Base-by-base conservation (phyloP, 2,888 invertebrate species). In the Callimorpha dominula region DNA sequence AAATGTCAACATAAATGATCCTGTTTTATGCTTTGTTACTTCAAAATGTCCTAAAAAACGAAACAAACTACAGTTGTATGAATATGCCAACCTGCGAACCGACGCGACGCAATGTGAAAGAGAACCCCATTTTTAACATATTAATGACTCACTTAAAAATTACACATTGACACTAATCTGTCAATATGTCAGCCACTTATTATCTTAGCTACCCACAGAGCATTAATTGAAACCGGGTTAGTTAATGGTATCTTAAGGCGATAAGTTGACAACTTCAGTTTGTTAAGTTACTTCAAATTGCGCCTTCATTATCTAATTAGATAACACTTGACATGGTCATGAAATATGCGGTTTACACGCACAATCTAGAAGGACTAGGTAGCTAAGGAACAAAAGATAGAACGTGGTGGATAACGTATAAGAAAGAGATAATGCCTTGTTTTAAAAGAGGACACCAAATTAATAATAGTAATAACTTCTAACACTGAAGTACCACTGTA, bases 161-260 rank as follows among this genome's bases (percentile, higher is more conserved):
- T 50, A 69, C 69, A 50, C 50, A 49, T 63, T 70, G 70, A 64
- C 52, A 54, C 65, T 43, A 65, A 70, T 65, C 64, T 54, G 17
- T 70, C 70, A 70, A 70, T 57, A 65, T 54, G 57, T 17, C 54
- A 31, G 43, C 64, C 65, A 72, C 72, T 72, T 72, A 72, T 31
- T n/a, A 20, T 7, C 72, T 31, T n/a, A 20, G 4, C 72, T 50
- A 40, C 72, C 72, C 68, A 72, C 68, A 40, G 49, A 57, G 50
- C 7, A 11, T 65, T 72, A 68, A 72, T 72, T 72, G 72, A 72
- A 72, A 68, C 54, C 20, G 54, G 17, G n/a, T 52, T 43, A 49
- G 52, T 72, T 68, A 68, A 72, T 72, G n/a, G 50, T 43, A 42
- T n/a, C 70, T 65, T 68, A 7, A 54, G 57, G 65, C 54, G n/a